Evolutionary conservation across 2,113 vertebrate genomes (phyloP).

Genomic region (Seriola dumerili): DNA sequence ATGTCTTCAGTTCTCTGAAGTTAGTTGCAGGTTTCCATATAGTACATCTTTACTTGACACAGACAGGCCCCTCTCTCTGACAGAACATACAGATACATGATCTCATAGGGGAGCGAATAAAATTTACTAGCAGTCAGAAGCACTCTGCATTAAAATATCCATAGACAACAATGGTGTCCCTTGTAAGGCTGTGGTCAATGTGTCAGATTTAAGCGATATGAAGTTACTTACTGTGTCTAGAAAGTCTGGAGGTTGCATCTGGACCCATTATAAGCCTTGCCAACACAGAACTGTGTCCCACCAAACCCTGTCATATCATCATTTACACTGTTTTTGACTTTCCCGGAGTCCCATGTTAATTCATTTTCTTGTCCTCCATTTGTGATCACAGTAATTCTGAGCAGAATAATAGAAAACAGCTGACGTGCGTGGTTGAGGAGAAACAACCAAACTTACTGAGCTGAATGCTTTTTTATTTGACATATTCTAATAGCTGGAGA

Average conservation of each 20-base stretch:
- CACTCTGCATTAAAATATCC: constrained; percentile 23
- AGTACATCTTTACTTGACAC: background rate
- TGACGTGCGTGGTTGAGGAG: constrained; percentile 1
- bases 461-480: constrained; percentile 57
- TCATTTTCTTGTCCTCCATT: constrained; percentile 9
- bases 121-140: constrained; percentile 20
- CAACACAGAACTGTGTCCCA: constrained; percentile 25
- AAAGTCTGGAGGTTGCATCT: constrained; percentile 6
- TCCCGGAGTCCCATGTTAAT: constrained; percentile 10
- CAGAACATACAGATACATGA: constrained; percentile 26
- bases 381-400: constrained; percentile 24
- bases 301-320: constrained; percentile 24
- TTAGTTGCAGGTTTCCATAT: background rate
- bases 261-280: constrained; percentile 24
- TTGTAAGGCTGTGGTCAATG: constrained; percentile 26
- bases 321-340: constrained; percentile 30
- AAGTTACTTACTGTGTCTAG: constrained; percentile 17
- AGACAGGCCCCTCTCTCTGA: background rate
- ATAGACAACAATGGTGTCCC: constrained; percentile 39
- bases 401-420: constrained; percentile 27
- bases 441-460: constrained; percentile 31
- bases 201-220: constrained; percentile 11
- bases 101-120: constrained; percentile 24
- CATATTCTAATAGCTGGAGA: constrained; percentile 29
- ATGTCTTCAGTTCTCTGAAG: background rate